Percentiles rank a stretch among this genome's conserved stretches.
Conservation (phyloP, 2,113 vertebrate species). For the Ageneiosus marmoratus region DNA sequence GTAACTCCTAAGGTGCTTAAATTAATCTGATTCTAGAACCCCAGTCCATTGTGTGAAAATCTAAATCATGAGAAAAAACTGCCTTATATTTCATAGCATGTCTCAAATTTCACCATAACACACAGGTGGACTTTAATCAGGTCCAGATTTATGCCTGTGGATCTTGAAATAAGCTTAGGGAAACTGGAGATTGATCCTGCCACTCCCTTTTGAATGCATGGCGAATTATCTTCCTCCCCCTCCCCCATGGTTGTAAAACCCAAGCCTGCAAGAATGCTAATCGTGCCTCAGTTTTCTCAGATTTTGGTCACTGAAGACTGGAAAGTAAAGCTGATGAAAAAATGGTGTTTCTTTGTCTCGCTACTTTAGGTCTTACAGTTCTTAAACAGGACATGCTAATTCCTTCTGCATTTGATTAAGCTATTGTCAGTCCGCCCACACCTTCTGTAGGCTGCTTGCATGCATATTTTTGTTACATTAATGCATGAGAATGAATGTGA, state of each 20-base stretch:
- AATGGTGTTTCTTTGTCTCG: background rate
- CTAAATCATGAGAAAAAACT: background rate
- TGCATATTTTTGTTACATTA: constrained; percentile 55
- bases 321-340: constrained; percentile 3
- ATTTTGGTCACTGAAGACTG: constrained; percentile 22
- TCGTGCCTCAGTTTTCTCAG: background rate
- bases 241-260: constrained; percentile 8
- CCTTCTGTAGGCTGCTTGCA: constrained; percentile 46
- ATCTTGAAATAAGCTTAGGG: constrained; percentile 30
- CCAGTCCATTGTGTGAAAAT: background rate
- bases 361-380: background rate
- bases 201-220: constrained; percentile 13
- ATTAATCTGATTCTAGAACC: background rate
- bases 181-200: constrained; percentile 27
- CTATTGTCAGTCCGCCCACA: constrained; percentile 45
- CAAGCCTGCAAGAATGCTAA: constrained; percentile 5
- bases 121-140: constrained; percentile 23
- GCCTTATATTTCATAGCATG: constrained; percentile 7
- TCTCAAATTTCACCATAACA: constrained; percentile 14
- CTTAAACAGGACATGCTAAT: constrained; percentile 22
- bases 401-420: constrained; percentile 35
- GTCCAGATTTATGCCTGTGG: constrained; percentile 23
- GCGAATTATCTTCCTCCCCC: constrained; percentile 4
- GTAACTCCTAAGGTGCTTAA: background rate
- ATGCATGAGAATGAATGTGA: constrained; percentile 43